A percentile compares a stretch with the other conserved stretches of the same genome.
These are phyloP conservation scores for Amazonetta brasiliensis DNA, from an alignment of 2,797 vertebrate genomes.

Conservation along the genomic window DNA sequence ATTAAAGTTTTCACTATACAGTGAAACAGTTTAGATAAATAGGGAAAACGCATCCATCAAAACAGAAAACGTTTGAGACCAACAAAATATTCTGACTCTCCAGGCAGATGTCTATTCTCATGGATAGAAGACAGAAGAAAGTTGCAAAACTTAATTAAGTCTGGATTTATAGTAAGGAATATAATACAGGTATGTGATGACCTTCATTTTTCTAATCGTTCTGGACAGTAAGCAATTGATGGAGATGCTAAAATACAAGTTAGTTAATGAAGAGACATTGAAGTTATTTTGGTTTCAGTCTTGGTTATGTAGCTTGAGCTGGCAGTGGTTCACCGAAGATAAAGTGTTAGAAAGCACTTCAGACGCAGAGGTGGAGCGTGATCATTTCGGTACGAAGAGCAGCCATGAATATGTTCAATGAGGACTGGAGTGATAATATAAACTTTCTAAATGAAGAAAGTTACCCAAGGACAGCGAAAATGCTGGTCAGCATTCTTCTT, in stretches of 20 bases:
- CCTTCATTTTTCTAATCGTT: not conserved
- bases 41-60: not conserved
- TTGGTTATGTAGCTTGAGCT: constrained; percentile 2
- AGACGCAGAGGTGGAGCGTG: not conserved
- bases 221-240: not conserved
- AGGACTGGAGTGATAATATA: not conserved
- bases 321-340: not conserved
- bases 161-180: not conserved
- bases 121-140: not conserved
- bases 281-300: not conserved
- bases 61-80: not conserved
- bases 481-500: not conserved
- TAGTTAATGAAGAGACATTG: not conserved
- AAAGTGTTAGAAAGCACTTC: constrained; percentile 14
- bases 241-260: not conserved
- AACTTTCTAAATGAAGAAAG: constrained; percentile 6
- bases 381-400: not conserved
- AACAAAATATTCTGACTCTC: not conserved
- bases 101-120: not conserved
- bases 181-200: not conserved
- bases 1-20: not conserved
- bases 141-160: not conserved
- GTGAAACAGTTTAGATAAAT: not conserved
- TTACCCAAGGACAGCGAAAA: not conserved
- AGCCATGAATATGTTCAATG: not conserved